These are phyloP conservation scores for Tokudaia tokunoshimensis DNA, from an alignment of 2,797 vertebrate species.

Conservation along the genomic window DNA sequence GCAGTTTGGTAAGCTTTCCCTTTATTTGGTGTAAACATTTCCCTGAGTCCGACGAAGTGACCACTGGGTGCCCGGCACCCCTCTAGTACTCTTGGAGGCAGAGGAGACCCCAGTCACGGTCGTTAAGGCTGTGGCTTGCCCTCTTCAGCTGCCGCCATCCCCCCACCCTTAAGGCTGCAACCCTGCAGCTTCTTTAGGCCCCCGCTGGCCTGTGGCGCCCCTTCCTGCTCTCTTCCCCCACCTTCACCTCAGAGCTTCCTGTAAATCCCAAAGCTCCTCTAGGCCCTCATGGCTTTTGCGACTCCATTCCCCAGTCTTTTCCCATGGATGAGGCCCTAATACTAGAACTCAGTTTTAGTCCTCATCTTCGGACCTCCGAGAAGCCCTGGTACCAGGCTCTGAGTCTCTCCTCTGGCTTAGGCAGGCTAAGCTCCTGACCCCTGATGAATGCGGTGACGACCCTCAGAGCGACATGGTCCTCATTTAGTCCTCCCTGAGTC, in stretches of 20 bases:
- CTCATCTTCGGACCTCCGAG: background rate
- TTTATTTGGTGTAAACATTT: background rate
- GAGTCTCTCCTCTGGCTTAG: background rate
- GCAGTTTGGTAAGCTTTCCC: background rate
- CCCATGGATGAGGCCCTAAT: background rate
- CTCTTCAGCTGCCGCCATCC: background rate
- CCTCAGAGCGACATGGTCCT: background rate
- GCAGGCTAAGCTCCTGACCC: background rate
- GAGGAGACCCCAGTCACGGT: background rate
- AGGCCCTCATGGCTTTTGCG: background rate
- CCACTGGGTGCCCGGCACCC: background rate
- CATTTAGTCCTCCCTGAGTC: background rate
- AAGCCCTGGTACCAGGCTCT: background rate
- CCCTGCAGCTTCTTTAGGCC: background rate
- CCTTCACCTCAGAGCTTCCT: background rate
- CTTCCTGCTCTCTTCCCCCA: background rate
- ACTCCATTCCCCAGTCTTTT: background rate
- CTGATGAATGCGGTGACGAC: background rate
- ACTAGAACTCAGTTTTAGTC: background rate
- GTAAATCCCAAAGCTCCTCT: background rate
- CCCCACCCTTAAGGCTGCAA: background rate
- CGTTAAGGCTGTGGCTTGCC: background rate
- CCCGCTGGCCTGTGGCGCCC: background rate
- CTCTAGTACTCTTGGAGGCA: background rate
- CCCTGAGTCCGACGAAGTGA: background rate